A percentile compares a stretch with the other conserved stretches of the same genome.
Evolutionary conservation across 2,113 vertebrate genomes (phyloP).

Genomic region (Aleadryas rufinucha): DNA sequence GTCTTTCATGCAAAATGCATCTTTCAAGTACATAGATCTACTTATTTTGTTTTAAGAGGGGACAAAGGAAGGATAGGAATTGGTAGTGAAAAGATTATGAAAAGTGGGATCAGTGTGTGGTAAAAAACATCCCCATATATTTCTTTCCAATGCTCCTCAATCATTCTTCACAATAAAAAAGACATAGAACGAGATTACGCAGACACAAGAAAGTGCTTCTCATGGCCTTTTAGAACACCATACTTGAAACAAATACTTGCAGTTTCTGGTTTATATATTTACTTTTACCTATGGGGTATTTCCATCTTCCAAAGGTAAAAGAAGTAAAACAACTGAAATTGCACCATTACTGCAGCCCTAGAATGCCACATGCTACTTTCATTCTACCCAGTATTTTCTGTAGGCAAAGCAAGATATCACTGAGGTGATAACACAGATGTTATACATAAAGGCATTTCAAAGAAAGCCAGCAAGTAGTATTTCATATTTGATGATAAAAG

Average conservation of each 20-base stretch:
- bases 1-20: neutral
- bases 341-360: neutral
- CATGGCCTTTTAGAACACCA: neutral
- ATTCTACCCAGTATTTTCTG: neutral
- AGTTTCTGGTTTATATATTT: neutral
- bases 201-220: neutral
- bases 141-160: neutral
- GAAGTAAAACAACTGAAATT: neutral
- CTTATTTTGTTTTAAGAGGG: neutral
- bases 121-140: neutral
- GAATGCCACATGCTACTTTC: neutral
- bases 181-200: rapidly evolving
- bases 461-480: neutral
- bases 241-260: neutral
- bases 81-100: neutral
- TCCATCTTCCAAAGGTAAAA: neutral
- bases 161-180: neutral
- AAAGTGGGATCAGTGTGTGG: neutral
- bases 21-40: neutral
- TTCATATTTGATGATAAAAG: neutral
- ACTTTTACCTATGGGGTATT: neutral
- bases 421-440: neutral
- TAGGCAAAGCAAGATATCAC: neutral
- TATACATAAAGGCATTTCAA: neutral
- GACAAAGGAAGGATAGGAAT: neutral